phyloP scores from a whole-genome alignment of 2,888 invertebrate genomes.

The Slavum lentiscoides region DNA sequence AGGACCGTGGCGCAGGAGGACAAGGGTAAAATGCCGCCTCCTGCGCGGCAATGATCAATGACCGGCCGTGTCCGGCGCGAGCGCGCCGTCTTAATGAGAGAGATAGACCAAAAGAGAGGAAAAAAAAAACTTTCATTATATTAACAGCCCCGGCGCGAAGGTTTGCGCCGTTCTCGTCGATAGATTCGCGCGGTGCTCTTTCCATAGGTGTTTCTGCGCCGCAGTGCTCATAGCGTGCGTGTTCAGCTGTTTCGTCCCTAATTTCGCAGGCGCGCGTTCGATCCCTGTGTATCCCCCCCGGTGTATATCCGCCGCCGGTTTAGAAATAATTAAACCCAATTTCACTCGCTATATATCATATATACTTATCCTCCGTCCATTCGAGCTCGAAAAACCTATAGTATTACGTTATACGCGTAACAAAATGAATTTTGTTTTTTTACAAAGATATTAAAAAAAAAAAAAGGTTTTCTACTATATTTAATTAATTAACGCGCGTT shows the following conservation, averaged over 20 bases:
- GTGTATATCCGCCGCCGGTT: no score
- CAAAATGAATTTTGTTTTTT: no score
- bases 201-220: no score
- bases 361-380: no score
- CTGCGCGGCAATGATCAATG: conserved; percentile 47
- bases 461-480: no score
- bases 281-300: no score
- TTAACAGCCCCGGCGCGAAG: conserved; percentile 42
- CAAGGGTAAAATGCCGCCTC: conserved; percentile 17
- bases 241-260: conserved; percentile 18
- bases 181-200: not conserved
- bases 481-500: no score
- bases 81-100: conserved; percentile 49
- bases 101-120: conserved; percentile 36
- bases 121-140: conserved; percentile 52
- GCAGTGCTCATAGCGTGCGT: not conserved
- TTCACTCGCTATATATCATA: no score
- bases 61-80: conserved; percentile 26
- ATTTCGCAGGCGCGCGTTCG: not conserved
- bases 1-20: conserved; percentile 4
- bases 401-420: no score
- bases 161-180: not conserved
- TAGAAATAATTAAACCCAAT: no score
- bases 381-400: no score
- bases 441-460: no score